A percentile compares a stretch with the other conserved stretches of the same genome.
Conservation (phyloP, 2,113 vertebrate species). For the Pseudopodoces humilis region DNA sequence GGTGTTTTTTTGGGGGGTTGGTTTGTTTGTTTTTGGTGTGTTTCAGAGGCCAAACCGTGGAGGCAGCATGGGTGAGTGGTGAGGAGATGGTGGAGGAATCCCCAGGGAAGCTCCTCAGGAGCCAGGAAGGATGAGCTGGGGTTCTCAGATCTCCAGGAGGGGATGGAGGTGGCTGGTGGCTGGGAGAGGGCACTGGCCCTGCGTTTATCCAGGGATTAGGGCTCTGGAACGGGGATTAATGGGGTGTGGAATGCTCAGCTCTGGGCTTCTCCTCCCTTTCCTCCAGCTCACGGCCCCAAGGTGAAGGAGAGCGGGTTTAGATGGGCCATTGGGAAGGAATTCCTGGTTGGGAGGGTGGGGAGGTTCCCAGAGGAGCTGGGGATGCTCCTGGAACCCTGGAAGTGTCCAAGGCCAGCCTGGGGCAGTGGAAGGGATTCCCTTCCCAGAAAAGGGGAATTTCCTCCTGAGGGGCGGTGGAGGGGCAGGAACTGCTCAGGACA, state of each 20-base stretch:
- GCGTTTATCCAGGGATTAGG: too few relatives aligned
- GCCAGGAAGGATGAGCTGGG: not conserved
- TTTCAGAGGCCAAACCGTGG: not conserved
- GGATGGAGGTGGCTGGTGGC: too few relatives aligned
- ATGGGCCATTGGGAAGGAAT: not conserved
- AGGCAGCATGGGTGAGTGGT: accelerated
- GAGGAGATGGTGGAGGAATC: not conserved
- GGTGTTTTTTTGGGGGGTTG: too few relatives aligned
- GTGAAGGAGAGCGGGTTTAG: not conserved
- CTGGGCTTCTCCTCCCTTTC: not conserved
- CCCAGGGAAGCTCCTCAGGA: not conserved
- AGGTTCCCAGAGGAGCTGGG: too few relatives aligned
- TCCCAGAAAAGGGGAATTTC: not conserved
- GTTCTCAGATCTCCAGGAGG: too few relatives aligned
- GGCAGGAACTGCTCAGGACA: not conserved
- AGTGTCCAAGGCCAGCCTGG: not conserved
- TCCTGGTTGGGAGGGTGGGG: too few relatives aligned
- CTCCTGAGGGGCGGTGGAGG: not conserved
- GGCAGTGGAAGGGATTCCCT: too few relatives aligned
- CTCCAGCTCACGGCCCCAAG: not conserved
- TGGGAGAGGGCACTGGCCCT: too few relatives aligned
- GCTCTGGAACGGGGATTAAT: too few relatives aligned
- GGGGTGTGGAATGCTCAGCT: not conserved
- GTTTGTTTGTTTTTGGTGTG: not conserved
- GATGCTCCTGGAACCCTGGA: too few relatives aligned